Evolutionary conservation across 2,113 vertebrate genomes (phyloP), one percentile per base, ranked within the genome.

Genomic region (Ammodytes dubius): DNA sequence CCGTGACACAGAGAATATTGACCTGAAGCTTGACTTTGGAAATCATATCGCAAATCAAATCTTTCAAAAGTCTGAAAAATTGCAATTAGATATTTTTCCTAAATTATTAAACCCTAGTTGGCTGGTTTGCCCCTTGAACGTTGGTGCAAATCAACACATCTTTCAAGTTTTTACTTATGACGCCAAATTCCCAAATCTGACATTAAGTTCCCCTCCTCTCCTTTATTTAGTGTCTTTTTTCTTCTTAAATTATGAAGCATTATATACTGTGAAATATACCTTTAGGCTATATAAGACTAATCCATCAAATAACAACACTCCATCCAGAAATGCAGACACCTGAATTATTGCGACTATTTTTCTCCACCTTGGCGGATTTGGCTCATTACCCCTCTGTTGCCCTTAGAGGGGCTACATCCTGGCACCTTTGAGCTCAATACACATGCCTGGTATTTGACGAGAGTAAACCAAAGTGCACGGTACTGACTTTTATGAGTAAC

Each of bases 401-500:
- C 19, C 50, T 52, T 12, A 14, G 8, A 71, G 10, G 12, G 39
- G 45, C 53, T 47, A 35, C 60, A 69, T 63, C 54, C 27, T 17
- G 12, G 52, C n/a, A 27, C 7, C 27, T 17, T 27, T 11, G 58
- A 65, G 14, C 52, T 45, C 10, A 6, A 70, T 59, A 63, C 67
- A 64, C 57, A 49, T 61, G 4, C 8, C 66, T 70, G 73, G 53
- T 70, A 79, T 83, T 77, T 77, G 37, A 79, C 19, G 19, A 39
- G 43, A 43, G 54, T 47, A 43, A 60, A 72, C 43, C 65, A 50
- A 46, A 45, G 47, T 74, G 81, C 67, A 68, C 42, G 27, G 58
- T 60, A 60, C 12, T 77, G 57, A 67, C 49, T 77, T 87, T 80
- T 67, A 87, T 53, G 37, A 70, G 35, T 68, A 57, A 49, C 10